These are phyloP conservation scores for Pollenia labialis DNA, from an alignment of 2,888 invertebrate species.

Conservation along the genomic window DNA sequence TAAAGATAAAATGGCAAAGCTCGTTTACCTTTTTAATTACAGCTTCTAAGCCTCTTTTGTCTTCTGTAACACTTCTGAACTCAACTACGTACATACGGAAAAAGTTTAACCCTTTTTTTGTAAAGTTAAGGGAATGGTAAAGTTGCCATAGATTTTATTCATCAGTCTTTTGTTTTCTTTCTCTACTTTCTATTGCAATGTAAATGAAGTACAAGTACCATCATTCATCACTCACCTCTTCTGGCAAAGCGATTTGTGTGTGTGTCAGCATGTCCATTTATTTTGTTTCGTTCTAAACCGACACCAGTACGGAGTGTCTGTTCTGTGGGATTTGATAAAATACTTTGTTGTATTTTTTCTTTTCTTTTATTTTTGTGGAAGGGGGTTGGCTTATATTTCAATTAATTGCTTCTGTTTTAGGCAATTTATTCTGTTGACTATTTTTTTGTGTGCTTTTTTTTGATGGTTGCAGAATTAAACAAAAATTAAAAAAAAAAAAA, in stretches of 20 bases:
- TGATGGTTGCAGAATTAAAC: conserved; percentile 1
- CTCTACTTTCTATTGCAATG: conserved; percentile 19
- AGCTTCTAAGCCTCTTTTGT: background rate
- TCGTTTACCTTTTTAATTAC: no score
- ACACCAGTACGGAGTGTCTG: background rate
- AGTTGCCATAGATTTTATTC: conserved; percentile 9
- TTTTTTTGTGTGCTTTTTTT: conserved; percentile 25
- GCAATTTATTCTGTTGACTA: conserved; percentile 71
- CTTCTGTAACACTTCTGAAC: background rate
- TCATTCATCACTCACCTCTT: conserved; percentile 60
- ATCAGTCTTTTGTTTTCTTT: conserved; percentile 3
- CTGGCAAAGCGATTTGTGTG: conserved; percentile 52
- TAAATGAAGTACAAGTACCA: conserved; percentile 36
- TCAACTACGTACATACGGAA: background rate
- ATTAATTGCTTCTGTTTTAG: conserved; percentile 74
- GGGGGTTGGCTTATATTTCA: conserved; percentile 67
- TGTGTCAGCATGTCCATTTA: conserved; percentile 58
- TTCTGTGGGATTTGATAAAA: conserved; percentile 37
- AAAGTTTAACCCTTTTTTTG: background rate
- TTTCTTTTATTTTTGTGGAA: conserved; percentile 31
- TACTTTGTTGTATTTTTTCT: conserved; percentile 19
- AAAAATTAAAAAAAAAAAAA: background rate
- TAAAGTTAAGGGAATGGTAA: background rate
- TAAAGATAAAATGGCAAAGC: no score
- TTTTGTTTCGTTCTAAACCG: conserved; percentile 4